Conservation (phyloP, 1,140 invertebrate genomes). For the Bombus waltoni region DNA sequence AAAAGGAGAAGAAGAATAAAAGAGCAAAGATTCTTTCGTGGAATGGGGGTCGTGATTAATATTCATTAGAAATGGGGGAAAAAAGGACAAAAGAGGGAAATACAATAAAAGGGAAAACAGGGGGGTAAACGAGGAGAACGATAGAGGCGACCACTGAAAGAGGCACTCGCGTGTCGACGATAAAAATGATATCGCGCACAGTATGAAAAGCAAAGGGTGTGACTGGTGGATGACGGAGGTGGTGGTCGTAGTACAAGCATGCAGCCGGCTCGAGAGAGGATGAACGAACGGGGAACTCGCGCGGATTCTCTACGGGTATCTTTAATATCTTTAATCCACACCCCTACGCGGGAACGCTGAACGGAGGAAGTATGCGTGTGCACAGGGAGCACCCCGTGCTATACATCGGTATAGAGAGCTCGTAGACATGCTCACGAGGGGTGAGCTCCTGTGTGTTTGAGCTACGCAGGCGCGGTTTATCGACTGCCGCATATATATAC, state of each 20-base stretch:
- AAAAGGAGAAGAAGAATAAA: no score
- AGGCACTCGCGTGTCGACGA: slow-evolving; percentile 20
- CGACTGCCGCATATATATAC: slow-evolving; percentile 67
- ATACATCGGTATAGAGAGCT: slow-evolving; percentile 35
- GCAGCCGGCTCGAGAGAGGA: not conserved
- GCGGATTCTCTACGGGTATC: slow-evolving; percentile 49
- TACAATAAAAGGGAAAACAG: not conserved
- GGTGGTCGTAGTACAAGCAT: not conserved
- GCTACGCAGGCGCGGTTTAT: slow-evolving; percentile 72
- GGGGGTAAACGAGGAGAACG: not conserved
- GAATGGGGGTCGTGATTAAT: not conserved
- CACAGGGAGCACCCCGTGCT: slow-evolving; percentile 36
- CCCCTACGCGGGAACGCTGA: slow-evolving; percentile 59
- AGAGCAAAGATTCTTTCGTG: no score
- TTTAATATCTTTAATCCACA: slow-evolving; percentile 73
- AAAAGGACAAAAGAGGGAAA: not conserved
- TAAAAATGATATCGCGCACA: slow-evolving; percentile 13
- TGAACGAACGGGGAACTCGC: slow-evolving; percentile 16
- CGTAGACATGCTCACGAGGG: slow-evolving; percentile 13
- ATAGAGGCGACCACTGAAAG: slow-evolving; percentile 4
- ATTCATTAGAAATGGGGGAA: slow-evolving; percentile 6
- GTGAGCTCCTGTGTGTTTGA: slow-evolving; percentile 56
- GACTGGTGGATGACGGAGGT: not conserved
- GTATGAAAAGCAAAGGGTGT: slow-evolving; percentile 15
- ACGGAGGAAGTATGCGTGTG: slow-evolving; percentile 62